These are phyloP conservation scores for Lontra canadensis DNA, from an alignment of 2,113 vertebrate species.

Conservation along the genomic window DNA sequence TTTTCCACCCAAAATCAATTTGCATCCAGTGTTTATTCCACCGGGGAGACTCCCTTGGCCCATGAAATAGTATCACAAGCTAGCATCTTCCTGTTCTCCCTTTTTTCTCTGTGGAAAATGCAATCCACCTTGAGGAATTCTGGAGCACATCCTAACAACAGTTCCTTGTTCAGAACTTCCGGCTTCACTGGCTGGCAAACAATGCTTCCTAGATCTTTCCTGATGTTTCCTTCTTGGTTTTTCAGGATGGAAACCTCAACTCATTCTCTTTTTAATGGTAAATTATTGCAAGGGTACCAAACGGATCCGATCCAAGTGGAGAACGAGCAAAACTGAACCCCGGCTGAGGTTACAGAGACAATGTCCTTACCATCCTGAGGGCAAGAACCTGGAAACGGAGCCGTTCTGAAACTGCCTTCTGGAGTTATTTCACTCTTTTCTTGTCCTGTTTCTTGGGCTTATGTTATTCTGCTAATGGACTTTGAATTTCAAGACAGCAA, in stretches of 20 bases:
- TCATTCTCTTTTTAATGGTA: background rate
- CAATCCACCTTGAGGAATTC: background rate
- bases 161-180: background rate
- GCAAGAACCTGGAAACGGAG: background rate
- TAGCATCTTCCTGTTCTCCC: background rate
- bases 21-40: no score
- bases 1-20: background rate
- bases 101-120: background rate
- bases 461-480: background rate
- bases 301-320: background rate
- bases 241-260: background rate
- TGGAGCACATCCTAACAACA: accelerated
- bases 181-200: background rate
- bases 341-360: background rate
- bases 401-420: background rate
- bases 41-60: no score
- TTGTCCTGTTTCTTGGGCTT: background rate
- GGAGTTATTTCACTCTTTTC: background rate
- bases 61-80: background rate
- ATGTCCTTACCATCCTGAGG: accelerated
- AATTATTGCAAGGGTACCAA: background rate
- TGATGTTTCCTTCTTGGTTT: background rate
- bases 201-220: background rate
- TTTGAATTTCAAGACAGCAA: background rate
- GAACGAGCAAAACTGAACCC: background rate